Conservation (phyloP, 1,140 invertebrate species). For the Trichonephila inaurata region DNA sequence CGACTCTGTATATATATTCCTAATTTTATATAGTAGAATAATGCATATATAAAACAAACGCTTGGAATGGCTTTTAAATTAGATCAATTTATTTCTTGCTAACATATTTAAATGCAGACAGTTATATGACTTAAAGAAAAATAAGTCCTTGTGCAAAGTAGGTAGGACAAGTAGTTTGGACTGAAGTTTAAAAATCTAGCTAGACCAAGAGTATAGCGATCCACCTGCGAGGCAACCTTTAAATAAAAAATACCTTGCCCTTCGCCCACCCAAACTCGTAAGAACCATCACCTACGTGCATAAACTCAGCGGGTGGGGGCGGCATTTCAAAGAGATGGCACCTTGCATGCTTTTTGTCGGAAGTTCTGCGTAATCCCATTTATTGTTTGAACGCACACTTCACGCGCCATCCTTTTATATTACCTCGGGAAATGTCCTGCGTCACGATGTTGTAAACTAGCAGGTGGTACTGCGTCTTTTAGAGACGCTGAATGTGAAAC, state of each 20-base stretch:
- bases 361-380: constrained; percentile 55
- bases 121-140: neutral
- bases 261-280: constrained; percentile 33
- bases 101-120: too few species aligned
- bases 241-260: neutral
- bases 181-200: neutral
- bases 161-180: too few species aligned
- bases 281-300: neutral
- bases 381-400: constrained; percentile 50
- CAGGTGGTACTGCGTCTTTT: constrained; percentile 55
- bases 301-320: constrained; percentile 45
- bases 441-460: constrained; percentile 56
- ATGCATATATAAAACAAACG: too few species aligned
- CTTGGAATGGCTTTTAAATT: too few species aligned
- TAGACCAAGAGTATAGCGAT: neutral
- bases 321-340: constrained; percentile 35
- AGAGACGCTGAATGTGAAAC: neutral
- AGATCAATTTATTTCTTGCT: too few species aligned
- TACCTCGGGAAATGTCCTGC: neutral
- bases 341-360: constrained; percentile 57
- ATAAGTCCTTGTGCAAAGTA: neutral
- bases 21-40: too few species aligned
- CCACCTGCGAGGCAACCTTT: neutral
- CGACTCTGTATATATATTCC: too few species aligned
- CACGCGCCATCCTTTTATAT: constrained; percentile 30